Conservation (phyloP, 2,113 vertebrate species). For the Rhinolophus ferrumequinum region DNA sequence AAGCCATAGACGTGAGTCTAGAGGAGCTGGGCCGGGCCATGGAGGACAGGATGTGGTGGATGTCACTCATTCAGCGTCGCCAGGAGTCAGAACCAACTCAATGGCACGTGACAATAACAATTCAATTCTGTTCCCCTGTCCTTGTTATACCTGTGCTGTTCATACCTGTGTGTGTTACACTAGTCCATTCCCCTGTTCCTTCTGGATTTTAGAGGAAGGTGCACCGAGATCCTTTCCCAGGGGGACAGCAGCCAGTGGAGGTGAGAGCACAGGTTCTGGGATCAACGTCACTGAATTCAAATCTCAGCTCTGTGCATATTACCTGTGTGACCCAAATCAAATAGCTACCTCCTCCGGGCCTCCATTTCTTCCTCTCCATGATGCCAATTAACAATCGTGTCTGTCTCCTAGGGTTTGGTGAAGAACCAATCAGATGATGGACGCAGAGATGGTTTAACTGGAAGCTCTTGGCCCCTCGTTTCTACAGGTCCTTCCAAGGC, state of each 20-base stretch:
- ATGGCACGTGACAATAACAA: background rate
- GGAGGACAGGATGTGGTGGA: background rate
- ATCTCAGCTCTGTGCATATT: background rate
- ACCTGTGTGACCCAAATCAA: background rate
- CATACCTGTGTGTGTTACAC: background rate
- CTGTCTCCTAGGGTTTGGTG: background rate
- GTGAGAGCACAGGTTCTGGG: background rate
- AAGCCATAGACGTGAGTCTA: background rate
- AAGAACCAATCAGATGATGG: rapidly evolving
- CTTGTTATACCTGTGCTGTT: background rate
- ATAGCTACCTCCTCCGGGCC: background rate
- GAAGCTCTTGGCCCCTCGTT: rapidly evolving
- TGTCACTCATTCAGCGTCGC: background rate
- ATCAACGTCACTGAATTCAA: background rate
- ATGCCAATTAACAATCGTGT: rapidly evolving
- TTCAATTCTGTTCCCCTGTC: rapidly evolving
- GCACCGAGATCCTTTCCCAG: background rate
- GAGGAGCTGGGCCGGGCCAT: background rate
- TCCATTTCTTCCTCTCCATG: background rate
- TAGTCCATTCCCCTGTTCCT: background rate
- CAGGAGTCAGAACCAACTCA: background rate
- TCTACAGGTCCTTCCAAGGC: background rate
- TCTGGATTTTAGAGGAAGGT: background rate
- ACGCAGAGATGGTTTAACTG: rapidly evolving
- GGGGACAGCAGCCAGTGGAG: background rate